These are phyloP conservation scores for Drosophila multiciliata DNA, from an alignment of 2,888 invertebrate species.

Conservation along the genomic window DNA sequence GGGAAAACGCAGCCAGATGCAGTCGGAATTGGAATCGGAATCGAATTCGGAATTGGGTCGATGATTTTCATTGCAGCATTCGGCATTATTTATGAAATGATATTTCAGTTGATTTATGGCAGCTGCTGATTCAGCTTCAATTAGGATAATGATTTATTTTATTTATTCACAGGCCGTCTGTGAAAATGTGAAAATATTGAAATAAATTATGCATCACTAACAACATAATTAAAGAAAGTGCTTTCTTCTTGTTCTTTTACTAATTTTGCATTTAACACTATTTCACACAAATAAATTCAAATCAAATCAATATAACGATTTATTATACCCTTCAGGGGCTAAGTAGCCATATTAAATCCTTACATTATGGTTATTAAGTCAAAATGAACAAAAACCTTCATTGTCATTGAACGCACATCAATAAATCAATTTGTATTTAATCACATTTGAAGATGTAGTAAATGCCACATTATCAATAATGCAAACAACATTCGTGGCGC, in stretches of 20 bases:
- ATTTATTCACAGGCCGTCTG: neutral
- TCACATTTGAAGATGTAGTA: neutral
- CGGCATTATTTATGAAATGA: neutral
- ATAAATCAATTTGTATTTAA: slow-evolving; percentile 12
- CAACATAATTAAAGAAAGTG: neutral
- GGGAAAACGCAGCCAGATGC: slow-evolving; percentile 44
- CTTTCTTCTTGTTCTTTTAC: neutral
- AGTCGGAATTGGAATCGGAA: slow-evolving; percentile 22
- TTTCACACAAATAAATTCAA: neutral
- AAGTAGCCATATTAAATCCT: neutral
- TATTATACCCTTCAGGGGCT: neutral
- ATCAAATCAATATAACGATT: neutral
- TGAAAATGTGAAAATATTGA: neutral
- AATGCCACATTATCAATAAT: slow-evolving; percentile 8
- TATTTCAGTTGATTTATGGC: neutral
- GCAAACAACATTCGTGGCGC: slow-evolving; percentile 6
- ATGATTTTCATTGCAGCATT: neutral
- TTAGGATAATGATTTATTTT: neutral
- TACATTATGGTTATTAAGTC: neutral
- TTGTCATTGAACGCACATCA: slow-evolving; percentile 1
- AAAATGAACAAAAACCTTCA: neutral
- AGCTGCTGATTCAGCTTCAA: neutral
- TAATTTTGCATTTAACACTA: too few relatives aligned
- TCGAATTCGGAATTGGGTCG: neutral
- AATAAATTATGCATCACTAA: neutral